These are phyloP conservation scores for Atractosteus spatula DNA, from an alignment of 2,113 vertebrate species.

Conservation along the genomic window DNA sequence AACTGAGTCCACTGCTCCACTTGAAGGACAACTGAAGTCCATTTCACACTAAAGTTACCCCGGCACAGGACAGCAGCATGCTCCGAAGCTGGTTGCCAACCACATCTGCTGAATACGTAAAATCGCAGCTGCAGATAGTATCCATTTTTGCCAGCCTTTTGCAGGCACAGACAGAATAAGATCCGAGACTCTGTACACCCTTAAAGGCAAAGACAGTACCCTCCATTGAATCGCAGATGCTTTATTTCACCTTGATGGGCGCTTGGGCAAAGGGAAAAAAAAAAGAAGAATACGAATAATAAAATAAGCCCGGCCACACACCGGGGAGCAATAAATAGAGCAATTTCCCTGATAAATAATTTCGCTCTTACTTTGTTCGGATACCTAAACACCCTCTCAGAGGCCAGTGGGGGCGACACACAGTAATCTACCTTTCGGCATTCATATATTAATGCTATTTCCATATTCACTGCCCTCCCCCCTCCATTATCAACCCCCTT, in stretches of 20 bases:
- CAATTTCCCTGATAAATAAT: conserved; percentile 66
- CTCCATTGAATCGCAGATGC: too few species aligned
- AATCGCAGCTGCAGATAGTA: too few species aligned
- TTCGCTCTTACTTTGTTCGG: conserved; percentile 52
- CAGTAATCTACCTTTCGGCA: conserved; percentile 73
- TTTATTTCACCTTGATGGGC: conserved; percentile 29
- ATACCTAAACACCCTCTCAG: conserved; percentile 49
- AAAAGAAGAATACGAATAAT: conserved; percentile 39
- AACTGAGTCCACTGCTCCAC: conserved; percentile 35
- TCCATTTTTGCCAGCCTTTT: too few species aligned
- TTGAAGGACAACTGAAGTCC: conserved; percentile 59
- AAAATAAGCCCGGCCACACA: conserved; percentile 49
- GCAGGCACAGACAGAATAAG: too few species aligned
- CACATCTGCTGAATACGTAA: conserved; percentile 36
- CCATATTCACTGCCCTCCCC: conserved; percentile 57
- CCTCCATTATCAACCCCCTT: conserved; percentile 23
- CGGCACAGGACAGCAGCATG: conserved; percentile 25
- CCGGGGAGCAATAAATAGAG: conserved; percentile 62
- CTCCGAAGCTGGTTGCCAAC: conserved; percentile 45
- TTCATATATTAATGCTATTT: conserved; percentile 72
- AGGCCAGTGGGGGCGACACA: conserved; percentile 51
- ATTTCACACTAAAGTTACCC: conserved; percentile 47
- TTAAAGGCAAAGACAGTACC: too few species aligned
- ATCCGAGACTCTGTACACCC: too few species aligned
- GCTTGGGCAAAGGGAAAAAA: conserved; percentile 40